Evolutionary conservation across 1,140 invertebrate species (phyloP).

Genomic region (Drosophila mojavensis): DNA sequence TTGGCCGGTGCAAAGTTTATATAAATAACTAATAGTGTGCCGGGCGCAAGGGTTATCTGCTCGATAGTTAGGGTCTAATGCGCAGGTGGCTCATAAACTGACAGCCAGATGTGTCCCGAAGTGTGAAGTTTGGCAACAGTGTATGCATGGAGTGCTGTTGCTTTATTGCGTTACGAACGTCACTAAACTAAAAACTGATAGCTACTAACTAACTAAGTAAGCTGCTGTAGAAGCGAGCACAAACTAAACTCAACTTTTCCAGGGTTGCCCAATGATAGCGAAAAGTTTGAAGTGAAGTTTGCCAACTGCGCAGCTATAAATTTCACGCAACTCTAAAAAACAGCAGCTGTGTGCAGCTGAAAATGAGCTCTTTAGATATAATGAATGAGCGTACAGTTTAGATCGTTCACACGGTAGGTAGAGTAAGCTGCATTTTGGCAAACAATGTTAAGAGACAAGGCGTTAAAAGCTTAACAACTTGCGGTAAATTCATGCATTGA

Average conservation of each 20-base stretch:
- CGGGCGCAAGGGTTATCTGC: conserved; percentile 8
- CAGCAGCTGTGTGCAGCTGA: neutral
- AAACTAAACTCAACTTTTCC: neutral
- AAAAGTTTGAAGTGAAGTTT: conserved; percentile 1
- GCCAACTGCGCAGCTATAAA: conserved; percentile 8
- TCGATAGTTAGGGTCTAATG: conserved; percentile 26
- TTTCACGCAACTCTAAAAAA: neutral
- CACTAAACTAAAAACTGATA: neutral
- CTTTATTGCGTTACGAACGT: neutral
- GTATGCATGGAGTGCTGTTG: neutral
- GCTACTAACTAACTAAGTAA: neutral
- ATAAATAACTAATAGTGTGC: conserved; percentile 75
- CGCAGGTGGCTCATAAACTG: conserved; percentile 47
- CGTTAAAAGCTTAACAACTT: no score
- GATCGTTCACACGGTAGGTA: no score
- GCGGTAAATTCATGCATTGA: neutral
- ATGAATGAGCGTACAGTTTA: no score
- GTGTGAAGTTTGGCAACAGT: conserved; percentile 30
- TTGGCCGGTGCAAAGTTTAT: conserved; percentile 39
- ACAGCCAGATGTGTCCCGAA: conserved; percentile 11
- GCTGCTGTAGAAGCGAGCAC: neutral
- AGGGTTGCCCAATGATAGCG: neutral
- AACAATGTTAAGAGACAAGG: neutral
- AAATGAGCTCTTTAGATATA: neutral
- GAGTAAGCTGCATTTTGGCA: neutral